Conservation (phyloP, 1,140 invertebrate genomes). For the Drosophila paulistorum region DNA sequence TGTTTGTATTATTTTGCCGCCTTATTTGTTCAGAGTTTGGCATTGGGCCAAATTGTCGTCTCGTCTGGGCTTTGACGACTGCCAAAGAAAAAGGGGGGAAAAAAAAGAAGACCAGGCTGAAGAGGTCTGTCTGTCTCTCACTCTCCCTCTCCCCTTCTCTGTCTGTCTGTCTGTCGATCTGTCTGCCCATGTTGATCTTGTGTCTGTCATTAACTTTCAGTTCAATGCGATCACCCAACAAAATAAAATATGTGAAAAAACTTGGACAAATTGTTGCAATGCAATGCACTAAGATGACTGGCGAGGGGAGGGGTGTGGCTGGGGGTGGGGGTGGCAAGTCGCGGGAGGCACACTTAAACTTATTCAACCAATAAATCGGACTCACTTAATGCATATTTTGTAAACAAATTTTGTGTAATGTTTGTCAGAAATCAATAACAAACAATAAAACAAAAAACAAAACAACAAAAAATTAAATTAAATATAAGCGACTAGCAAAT, state of each 20-base stretch:
- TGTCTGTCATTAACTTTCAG: slow-evolving; percentile 35
- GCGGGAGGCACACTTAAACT: slow-evolving; percentile 18
- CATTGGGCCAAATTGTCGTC: slow-evolving; percentile 53
- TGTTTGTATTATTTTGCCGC: slow-evolving; percentile 35
- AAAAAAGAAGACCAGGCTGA: too few species aligned
- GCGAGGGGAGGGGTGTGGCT: too few species aligned
- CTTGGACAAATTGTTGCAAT: slow-evolving; percentile 32
- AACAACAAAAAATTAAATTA: slow-evolving; percentile 48
- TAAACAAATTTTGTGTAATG: slow-evolving; percentile 58
- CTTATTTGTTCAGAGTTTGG: slow-evolving; percentile 63
- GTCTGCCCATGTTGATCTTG: slow-evolving; percentile 34
- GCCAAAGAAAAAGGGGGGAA: not conserved
- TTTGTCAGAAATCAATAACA: slow-evolving; percentile 63
- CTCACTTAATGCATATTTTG: slow-evolving; percentile 51
- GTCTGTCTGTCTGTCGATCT: slow-evolving; percentile 14
- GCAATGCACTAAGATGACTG: not conserved
- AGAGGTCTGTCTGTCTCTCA: slow-evolving; percentile 4
- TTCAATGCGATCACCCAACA: slow-evolving; percentile 29
- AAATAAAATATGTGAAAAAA: not conserved
- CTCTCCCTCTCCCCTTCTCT: not conserved
- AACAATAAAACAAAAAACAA: slow-evolving; percentile 43
- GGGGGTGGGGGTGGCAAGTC: too few species aligned
- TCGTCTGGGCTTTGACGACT: slow-evolving; percentile 45
- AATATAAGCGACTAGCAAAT: slow-evolving; percentile 54
- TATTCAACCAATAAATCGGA: slow-evolving; percentile 67